These are phyloP conservation scores for Aix galericulata DNA, from an alignment of 2,113 vertebrate species.

Conservation along the genomic window DNA sequence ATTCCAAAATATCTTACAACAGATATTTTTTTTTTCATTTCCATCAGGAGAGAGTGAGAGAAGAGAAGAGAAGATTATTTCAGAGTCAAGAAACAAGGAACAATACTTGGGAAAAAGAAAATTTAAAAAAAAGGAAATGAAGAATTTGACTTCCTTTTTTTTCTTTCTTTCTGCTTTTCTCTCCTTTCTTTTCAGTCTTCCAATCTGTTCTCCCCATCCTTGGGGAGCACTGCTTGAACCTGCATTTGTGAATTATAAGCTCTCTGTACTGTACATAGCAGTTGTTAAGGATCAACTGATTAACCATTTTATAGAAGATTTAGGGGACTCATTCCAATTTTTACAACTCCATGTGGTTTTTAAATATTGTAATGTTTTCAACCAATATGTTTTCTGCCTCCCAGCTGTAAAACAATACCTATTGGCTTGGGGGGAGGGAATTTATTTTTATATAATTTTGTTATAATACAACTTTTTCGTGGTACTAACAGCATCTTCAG, in stretches of 20 bases:
- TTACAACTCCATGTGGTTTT: slow-evolving; percentile 74
- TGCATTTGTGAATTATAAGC: slow-evolving; percentile 61
- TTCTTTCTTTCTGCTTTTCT: slow-evolving; percentile 8
- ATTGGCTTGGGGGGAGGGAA: slow-evolving; percentile 1
- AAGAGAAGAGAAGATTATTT: slow-evolving; percentile 9
- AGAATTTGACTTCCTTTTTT: slow-evolving; percentile 55
- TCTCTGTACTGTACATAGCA: slow-evolving; percentile 44
- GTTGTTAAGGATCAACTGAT: slow-evolving; percentile 66
- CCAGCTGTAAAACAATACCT: slow-evolving; percentile 66
- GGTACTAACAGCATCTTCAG: slow-evolving; percentile 25
- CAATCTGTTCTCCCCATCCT: slow-evolving; percentile 60
- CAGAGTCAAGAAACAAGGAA: background rate
- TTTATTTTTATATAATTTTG: slow-evolving; percentile 24
- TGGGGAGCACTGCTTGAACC: slow-evolving; percentile 57
- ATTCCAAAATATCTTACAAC: background rate
- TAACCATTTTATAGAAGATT: slow-evolving; percentile 74
- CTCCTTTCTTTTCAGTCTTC: slow-evolving; percentile 29
- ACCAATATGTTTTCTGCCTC: slow-evolving; percentile 64
- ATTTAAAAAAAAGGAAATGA: slow-evolving; percentile 42
- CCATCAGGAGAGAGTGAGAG: background rate
- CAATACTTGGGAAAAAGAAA: slow-evolving; percentile 39
- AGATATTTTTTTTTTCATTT: slow-evolving; percentile 32
- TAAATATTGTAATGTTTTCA: slow-evolving; percentile 73
- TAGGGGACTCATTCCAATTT: slow-evolving; percentile 71
- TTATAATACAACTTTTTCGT: background rate